Evolutionary conservation across 1,140 invertebrate species (phyloP).

Genomic region (Acromyrmex echinatior): DNA sequence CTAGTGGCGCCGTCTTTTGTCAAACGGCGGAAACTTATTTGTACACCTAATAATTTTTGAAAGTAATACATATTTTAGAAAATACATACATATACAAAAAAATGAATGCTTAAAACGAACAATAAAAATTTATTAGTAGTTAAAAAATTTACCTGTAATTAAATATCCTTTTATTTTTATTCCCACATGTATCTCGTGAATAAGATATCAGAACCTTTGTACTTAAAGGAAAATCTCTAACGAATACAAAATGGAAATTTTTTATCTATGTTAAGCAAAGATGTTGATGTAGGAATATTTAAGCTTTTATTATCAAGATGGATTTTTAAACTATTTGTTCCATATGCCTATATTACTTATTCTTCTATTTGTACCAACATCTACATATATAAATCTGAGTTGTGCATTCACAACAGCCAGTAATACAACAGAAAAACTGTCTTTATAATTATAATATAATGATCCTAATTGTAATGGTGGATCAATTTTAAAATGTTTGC

Average conservation of each 20-base stretch:
- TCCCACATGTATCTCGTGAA: not conserved
- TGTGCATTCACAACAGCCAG: not conserved
- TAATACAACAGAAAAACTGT: not conserved
- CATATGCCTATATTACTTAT: not conserved
- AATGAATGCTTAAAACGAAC: no score
- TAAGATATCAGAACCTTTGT: not conserved
- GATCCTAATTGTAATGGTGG: not conserved
- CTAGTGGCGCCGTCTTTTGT: no score
- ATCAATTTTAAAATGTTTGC: constrained; percentile 3
- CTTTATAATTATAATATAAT: not conserved
- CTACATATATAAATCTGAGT: not conserved
- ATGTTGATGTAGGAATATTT: not conserved
- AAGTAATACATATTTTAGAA: not conserved
- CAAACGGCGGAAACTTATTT: no score
- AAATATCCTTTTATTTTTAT: not conserved
- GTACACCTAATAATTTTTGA: not conserved
- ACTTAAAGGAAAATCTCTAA: not conserved
- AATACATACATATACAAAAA: no score
- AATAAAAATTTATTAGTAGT: no score
- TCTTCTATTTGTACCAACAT: not conserved
- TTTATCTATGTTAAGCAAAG: not conserved
- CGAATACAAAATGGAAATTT: not conserved
- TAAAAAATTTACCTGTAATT: not conserved
- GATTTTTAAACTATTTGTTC: not conserved
- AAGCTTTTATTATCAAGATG: not conserved